These are phyloP conservation scores for Epinephelus lanceolatus DNA, from an alignment of 2,113 vertebrate species.

Conservation along the genomic window DNA sequence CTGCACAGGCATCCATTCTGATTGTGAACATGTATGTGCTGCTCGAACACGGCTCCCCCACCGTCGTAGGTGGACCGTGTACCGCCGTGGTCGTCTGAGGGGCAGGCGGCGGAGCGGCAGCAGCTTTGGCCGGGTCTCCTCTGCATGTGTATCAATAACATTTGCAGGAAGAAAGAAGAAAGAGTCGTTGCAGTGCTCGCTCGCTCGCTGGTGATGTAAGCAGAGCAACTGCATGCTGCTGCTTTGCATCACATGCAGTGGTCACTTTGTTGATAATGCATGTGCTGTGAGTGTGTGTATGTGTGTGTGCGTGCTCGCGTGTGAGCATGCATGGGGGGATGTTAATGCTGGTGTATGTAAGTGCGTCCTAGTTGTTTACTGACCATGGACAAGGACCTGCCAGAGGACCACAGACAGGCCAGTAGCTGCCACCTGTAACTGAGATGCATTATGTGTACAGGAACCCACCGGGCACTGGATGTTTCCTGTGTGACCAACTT, in stretches of 20 bases:
- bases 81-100: conserved; percentile 51
- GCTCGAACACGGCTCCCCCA: conserved; percentile 57
- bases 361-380: conserved; percentile 71
- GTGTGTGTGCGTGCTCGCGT: background rate
- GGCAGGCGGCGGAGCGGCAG: conserved; percentile 48
- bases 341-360: conserved; percentile 47
- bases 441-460: conserved; percentile 67
- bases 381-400: conserved; percentile 63
- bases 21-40: conserved; percentile 66
- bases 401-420: conserved; percentile 70
- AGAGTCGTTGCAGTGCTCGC: conserved; percentile 76
- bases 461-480: conserved; percentile 41
- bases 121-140: conserved; percentile 66
- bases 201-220: conserved; percentile 78
- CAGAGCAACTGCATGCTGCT: conserved; percentile 79
- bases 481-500: conserved; percentile 46
- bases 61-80: conserved; percentile 50
- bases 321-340: conserved; percentile 13
- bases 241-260: conserved; percentile 77
- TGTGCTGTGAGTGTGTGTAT: conserved; percentile 5
- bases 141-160: conserved; percentile 84
- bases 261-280: conserved; percentile 71
- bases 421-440: conserved; percentile 81
- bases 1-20: conserved; percentile 65
- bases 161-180: conserved; percentile 77